Conservation (phyloP, 2,113 vertebrate species). For the Serilophus lunatus region DNA sequence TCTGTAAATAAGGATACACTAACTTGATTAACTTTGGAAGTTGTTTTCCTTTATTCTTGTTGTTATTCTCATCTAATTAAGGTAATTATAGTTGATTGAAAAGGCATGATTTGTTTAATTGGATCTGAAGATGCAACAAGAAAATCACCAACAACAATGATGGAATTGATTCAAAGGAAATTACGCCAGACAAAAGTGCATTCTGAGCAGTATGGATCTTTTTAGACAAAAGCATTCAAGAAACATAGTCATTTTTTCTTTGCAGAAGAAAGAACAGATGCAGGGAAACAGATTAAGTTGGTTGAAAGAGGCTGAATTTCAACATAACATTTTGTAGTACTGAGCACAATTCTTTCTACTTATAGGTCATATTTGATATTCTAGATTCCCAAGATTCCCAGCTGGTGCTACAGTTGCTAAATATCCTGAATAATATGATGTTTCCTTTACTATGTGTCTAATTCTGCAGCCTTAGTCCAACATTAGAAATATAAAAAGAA, state of each 20-base stretch:
- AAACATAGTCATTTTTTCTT: neutral
- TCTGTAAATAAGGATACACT: slow-evolving; percentile 48
- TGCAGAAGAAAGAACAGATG: neutral
- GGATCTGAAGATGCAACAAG: slow-evolving; percentile 31
- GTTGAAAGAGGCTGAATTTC: neutral
- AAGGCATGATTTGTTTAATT: slow-evolving; percentile 59
- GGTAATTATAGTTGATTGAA: slow-evolving; percentile 59
- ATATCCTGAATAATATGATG: neutral
- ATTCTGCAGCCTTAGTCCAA: neutral
- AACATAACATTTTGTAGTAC: neutral
- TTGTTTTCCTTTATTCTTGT: slow-evolving; percentile 21
- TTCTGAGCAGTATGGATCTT: neutral
- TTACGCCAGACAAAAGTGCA: neutral
- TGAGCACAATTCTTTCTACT: neutral
- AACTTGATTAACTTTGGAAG: slow-evolving; percentile 48
- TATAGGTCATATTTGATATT: neutral
- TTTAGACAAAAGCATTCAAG: neutral
- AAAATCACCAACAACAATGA: slow-evolving; percentile 42
- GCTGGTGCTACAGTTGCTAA: neutral
- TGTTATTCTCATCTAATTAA: slow-evolving; percentile 58
- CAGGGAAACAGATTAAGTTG: neutral
- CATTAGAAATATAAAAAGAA: neutral
- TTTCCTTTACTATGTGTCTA: neutral
- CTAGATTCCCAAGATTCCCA: neutral
- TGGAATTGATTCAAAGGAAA: slow-evolving; percentile 24